Base-by-base conservation (phyloP, 1,140 invertebrate species). In the Coptotermes formosanus region DNA sequence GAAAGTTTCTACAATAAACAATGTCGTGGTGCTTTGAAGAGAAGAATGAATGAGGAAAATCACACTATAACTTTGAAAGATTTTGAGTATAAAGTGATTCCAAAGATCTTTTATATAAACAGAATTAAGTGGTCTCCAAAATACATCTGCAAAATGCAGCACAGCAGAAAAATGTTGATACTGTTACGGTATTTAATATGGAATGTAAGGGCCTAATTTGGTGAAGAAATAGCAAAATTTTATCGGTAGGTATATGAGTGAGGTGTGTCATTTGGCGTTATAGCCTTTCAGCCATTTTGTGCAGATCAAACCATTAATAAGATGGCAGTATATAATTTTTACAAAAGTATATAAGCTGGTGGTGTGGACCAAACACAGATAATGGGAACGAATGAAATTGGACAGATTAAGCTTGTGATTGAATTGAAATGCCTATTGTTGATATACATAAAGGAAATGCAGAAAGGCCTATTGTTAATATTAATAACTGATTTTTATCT, bases 131-230 rank as follows among this genome's bases (percentile, higher is more conserved):
- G 59, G 12, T n/a, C 19, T 25, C 16, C 19, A 19, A 64, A 64
- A 21, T 21, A 64, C 19, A 64, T 6, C 11, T 1, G 9, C 48
- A 48, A 12, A 48, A 9, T 48, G 9, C 48, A 48, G 16, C 48
- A 48, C 3, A 48, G 9, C 11, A 48, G 7, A 48, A 64, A 75
- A 30, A n/a, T 75, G 6, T 30, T 75, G 12, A 16, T 30, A 75
- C 16, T 75, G 64, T n/a, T 8, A 30, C n/a, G 30, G 25, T 75
- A 30, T n/a, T n/a, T 30, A 75, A 6, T 75, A 75, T 75, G n/a
- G n/a, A 75, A 75, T 75, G n/a, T 75, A 75, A 75, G n/a, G 64
- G 64, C 64, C 64, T 75, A 75, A 30, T n/a, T 75, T 75, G 64
- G n/a, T n/a, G 0, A 30, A 75, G 8, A 75, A 16, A 12, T 75